These are phyloP conservation scores for Rhopalosiphum padi DNA, from an alignment of 1,140 invertebrate genomes.

Conservation along the genomic window DNA sequence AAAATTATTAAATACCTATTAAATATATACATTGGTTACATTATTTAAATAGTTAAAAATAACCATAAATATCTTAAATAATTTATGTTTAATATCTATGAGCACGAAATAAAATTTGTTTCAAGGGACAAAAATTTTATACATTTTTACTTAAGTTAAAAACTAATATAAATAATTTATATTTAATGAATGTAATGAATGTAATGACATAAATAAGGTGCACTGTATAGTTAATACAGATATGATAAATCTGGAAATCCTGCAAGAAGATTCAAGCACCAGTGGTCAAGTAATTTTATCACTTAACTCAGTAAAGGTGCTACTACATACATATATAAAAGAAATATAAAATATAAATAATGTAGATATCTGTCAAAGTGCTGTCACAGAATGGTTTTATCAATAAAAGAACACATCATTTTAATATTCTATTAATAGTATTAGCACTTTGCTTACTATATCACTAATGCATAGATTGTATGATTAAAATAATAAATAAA, in stretches of 20 bases:
- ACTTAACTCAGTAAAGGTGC: neutral
- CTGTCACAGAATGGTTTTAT: neutral
- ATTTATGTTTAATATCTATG: neutral
- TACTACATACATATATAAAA: neutral
- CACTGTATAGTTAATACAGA: rapidly evolving
- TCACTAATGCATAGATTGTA: too few species aligned
- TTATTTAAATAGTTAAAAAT: neutral
- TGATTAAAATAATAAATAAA: too few species aligned
- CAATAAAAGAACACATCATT: neutral
- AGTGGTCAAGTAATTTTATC: neutral
- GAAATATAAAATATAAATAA: too few species aligned
- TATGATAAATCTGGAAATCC: neutral
- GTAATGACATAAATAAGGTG: neutral
- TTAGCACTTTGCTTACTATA: neutral
- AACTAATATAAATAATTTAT: neutral
- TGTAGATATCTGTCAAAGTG: neutral
- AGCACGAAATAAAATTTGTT: neutral
- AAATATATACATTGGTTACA: neutral
- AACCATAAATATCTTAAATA: neutral
- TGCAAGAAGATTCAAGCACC: too few species aligned
- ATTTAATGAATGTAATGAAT: neutral
- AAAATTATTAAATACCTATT: neutral
- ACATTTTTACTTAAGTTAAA: neutral
- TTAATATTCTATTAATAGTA: neutral
- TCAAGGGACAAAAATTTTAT: neutral